Percentiles rank a stretch among this genome's conserved stretches.
Evolutionary conservation across 2,797 vertebrate species (phyloP).

Genomic region (Dicrostonyx torquatus): DNA sequence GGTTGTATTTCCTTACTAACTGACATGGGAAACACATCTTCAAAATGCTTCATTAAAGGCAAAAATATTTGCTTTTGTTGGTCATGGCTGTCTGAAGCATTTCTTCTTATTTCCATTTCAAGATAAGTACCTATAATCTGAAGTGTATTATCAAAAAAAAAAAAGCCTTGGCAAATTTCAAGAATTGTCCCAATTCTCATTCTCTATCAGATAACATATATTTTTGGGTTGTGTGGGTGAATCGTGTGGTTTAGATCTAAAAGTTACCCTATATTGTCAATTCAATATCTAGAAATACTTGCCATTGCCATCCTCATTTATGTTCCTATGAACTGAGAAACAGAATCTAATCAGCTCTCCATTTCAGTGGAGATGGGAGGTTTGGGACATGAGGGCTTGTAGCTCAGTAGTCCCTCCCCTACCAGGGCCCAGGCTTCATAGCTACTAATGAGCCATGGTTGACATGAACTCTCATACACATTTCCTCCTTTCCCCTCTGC

Average conservation of each 20-base stretch:
- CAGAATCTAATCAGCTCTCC: not conserved
- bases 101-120: not conserved
- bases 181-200: constrained; percentile 1
- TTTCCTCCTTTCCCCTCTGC: not conserved
- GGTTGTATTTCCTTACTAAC: constrained; percentile 34
- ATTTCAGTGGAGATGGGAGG: not conserved
- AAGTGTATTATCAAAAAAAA: not conserved
- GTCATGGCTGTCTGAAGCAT: not conserved
- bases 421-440: not conserved
- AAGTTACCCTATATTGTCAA: not conserved
- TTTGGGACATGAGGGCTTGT: constrained; percentile 12
- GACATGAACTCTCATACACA: not conserved
- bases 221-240: not conserved
- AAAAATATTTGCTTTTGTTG: not conserved
- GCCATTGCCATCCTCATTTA: not conserved
- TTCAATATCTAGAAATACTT: constrained; percentile 23
- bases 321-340: constrained; percentile 21
- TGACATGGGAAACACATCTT: constrained; percentile 32
- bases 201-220: not conserved
- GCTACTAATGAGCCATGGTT: constrained; percentile 4
- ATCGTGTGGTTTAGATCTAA: not conserved
- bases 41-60: not conserved
- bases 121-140: not conserved
- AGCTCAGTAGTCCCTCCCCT: not conserved
- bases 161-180: constrained; percentile 39